Evolutionary conservation across 2,888 invertebrate species (phyloP).

Genomic region (Fragum whitleyi): DNA sequence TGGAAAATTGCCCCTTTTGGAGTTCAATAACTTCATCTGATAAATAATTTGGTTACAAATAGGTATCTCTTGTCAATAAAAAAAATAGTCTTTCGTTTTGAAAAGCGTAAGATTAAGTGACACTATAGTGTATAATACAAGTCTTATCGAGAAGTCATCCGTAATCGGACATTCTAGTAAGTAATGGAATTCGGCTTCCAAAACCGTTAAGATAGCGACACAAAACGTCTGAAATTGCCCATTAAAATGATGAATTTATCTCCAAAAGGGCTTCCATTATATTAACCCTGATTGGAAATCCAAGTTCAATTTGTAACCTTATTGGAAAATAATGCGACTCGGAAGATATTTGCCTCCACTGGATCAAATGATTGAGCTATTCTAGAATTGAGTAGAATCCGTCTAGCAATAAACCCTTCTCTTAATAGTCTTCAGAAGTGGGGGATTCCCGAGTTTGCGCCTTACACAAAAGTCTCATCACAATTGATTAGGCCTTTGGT

Average conservation of each 20-base stretch:
- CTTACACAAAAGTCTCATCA: no score
- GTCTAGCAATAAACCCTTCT: background rate
- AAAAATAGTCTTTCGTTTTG: no score
- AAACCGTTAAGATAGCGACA: constrained; percentile 26
- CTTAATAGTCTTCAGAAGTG: background rate
- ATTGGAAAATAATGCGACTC: constrained; percentile 59
- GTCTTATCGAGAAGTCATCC: constrained; percentile 19
- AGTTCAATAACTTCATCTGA: no score
- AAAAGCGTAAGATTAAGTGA: background rate
- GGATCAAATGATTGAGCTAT: constrained; percentile 27
- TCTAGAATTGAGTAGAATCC: constrained; percentile 30
- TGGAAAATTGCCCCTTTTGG: no score
- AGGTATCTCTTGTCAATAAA: no score
- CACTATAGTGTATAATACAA: background rate
- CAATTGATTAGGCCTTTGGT: no score
- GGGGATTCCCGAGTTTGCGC: no score
- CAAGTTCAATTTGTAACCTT: constrained; percentile 52
- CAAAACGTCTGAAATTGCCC: constrained; percentile 40
- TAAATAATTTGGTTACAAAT: no score
- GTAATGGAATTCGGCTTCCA: constrained; percentile 22
- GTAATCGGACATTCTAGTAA: constrained; percentile 12
- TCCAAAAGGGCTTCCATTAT: constrained; percentile 19
- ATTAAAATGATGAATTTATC: constrained; percentile 53
- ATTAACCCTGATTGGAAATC: constrained; percentile 39
- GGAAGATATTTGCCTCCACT: constrained; percentile 34